Evolutionary conservation across 2,888 invertebrate species (phyloP).

Genomic region (Horisme vitalbata): DNA sequence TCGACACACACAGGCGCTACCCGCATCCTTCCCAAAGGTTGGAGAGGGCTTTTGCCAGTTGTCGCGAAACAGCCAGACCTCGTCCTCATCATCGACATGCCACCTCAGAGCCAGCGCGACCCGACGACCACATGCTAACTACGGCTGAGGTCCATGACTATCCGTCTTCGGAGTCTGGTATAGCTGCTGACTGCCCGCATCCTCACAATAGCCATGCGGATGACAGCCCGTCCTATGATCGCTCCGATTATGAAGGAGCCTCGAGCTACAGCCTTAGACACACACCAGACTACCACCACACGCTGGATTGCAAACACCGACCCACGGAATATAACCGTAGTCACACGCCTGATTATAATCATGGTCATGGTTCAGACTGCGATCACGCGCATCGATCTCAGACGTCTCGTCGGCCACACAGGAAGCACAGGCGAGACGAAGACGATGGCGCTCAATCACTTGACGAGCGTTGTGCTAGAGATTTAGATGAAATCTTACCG

Average conservation of each 20-base stretch:
- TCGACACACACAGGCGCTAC: constrained; percentile 89
- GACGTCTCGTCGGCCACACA: constrained; percentile 65
- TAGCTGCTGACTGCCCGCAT: constrained; percentile 77
- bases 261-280: constrained; percentile 71
- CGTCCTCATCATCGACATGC: constrained; percentile 73
- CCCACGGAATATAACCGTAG: constrained; percentile 67
- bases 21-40: constrained; percentile 73
- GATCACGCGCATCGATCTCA: constrained; percentile 70
- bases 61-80: constrained; percentile 67
- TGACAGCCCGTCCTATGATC: constrained; percentile 74
- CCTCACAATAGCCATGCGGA: constrained; percentile 74
- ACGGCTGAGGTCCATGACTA: constrained; percentile 79
- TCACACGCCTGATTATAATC: constrained; percentile 73
- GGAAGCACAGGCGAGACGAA: constrained; percentile 67
- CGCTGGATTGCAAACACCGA: constrained; percentile 68
- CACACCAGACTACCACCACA: constrained; percentile 69
- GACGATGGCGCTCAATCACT: constrained; percentile 75
- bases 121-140: constrained; percentile 75
- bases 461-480: constrained; percentile 74
- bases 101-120: constrained; percentile 70
- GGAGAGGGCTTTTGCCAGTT: constrained; percentile 73
- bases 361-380: constrained; percentile 66
- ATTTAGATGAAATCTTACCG: constrained; percentile 78
- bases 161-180: constrained; percentile 80
- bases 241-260: constrained; percentile 74